A percentile compares a stretch with the other conserved stretches of the same genome.
phyloP scores from a whole-genome alignment of 37 sponge, comb jelly and placozoan genomes.

The Agelas oroides region DNA sequence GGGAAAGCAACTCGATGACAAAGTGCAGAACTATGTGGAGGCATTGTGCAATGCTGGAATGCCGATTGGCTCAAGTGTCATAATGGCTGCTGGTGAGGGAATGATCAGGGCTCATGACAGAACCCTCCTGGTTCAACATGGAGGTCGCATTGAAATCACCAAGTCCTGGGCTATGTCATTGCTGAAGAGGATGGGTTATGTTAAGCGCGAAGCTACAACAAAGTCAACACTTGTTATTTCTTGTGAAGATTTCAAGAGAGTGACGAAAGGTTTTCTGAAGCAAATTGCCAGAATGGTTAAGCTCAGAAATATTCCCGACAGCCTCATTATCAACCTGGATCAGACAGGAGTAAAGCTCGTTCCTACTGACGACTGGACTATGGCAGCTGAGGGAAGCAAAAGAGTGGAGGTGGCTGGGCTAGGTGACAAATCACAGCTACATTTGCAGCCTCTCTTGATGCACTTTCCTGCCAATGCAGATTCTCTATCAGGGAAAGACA shows the following conservation, averaged over 20 bases:
- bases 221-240: constrained; percentile 9
- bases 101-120: constrained; percentile 15
- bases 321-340: no score
- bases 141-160: constrained; percentile 3
- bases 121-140: constrained; percentile 15
- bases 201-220: constrained; percentile 17
- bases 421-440: constrained; percentile 32
- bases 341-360: constrained; percentile 20
- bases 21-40: constrained; percentile 7
- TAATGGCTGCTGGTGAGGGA: constrained; percentile 26
- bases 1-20: constrained; percentile 21
- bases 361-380: constrained; percentile 27
- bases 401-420: constrained; percentile 30
- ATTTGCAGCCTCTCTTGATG: constrained; percentile 40
- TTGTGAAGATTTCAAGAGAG: not conserved
- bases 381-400: constrained; percentile 29
- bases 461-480: constrained; percentile 30
- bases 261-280: not conserved
- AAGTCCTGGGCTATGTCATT: constrained; percentile 12
- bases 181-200: constrained; percentile 7
- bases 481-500: constrained; percentile 53
- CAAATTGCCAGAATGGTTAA: constrained; percentile 8
- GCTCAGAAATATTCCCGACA: not conserved
- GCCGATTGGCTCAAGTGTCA: not conserved
- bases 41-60: constrained; percentile 17